Base-by-base conservation (phyloP, 2,888 invertebrate genomes). In the Tenthredo mesomela region DNA sequence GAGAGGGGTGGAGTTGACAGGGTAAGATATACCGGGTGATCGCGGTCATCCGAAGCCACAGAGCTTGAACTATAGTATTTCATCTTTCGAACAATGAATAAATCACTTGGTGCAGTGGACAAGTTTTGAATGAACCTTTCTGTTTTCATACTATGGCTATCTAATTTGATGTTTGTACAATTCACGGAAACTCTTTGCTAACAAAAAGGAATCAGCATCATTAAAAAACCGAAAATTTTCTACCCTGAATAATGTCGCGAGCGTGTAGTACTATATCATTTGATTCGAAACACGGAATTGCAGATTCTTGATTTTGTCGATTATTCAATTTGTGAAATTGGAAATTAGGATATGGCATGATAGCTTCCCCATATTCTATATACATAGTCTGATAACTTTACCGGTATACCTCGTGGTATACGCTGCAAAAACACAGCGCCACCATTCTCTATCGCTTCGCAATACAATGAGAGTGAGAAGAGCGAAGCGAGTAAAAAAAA, bases 21-120 rank as follows among this genome's bases (percentile, higher is more conserved):
- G 33, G 54, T 12, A 54, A 33, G 33, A 78, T 54, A 78, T 78
- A 78, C 33, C 78, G 78, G 54, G 78, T 78, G 78, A 33, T 78
- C 43, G 15, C n/a, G 33, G 15, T 70, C 29, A 37, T 6, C 25
- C 18, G n/a, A 70, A 70, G n/a, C 33, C 37, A 18, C 37, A 18
- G 33, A 70, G n/a, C n/a, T n/a, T n/a, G 7, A 37, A 37, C 18
- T 7, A 37, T n/a, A 25, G 61, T 61, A 21, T 25, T 61, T 61
- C 7, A 61, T 37, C 37, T 75, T 43, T 6, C 18, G 71, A 75
- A 37, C n/a, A 25, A 21, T 15, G 29, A 21, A 4, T 25, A 75
- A 40, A 21, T 75, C 33, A 37, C 18, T 25, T 12, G 47, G 43
- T 71, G 7, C 47, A 15, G 47, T 21, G 70, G n/a, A 61, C 25